Evolutionary conservation across 2,113 vertebrate genomes (phyloP).

Genomic region (Centrocercus urophasianus): DNA sequence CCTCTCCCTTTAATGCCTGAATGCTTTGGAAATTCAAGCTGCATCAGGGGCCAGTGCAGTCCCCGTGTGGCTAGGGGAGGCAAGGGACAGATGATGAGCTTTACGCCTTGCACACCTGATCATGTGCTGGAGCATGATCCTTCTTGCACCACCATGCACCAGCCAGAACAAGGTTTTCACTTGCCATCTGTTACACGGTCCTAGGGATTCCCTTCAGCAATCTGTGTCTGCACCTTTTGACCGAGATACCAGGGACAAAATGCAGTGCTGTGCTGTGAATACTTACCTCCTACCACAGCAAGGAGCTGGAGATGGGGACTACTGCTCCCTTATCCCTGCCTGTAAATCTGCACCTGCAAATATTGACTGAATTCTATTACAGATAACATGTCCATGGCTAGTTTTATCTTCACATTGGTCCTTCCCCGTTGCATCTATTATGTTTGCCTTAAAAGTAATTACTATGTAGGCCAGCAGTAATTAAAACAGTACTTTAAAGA

Average conservation of each 20-base stretch:
- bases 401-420: neutral
- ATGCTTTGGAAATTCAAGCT: neutral
- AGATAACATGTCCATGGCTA: neutral
- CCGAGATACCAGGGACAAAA: neutral
- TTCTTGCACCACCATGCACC: neutral
- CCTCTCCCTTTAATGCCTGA: neutral
- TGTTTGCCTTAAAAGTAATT: neutral
- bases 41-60: neutral
- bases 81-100: neutral
- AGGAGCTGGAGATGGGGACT: neutral
- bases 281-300: neutral
- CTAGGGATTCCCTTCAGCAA: neutral
- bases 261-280: accelerated
- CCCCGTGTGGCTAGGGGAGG: accelerated
- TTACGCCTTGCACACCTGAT: neutral
- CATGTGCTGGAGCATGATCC: neutral
- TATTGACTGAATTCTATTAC: neutral
- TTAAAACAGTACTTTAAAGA: neutral
- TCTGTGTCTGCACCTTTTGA: neutral
- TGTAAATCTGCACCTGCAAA: neutral
- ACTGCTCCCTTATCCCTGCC: neutral
- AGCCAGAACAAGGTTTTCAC: neutral
- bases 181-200: neutral
- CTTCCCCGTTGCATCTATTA: neutral
- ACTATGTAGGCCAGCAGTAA: neutral